Conservation (phyloP, 2,888 invertebrate species). For the Melanostoma scalare region DNA sequence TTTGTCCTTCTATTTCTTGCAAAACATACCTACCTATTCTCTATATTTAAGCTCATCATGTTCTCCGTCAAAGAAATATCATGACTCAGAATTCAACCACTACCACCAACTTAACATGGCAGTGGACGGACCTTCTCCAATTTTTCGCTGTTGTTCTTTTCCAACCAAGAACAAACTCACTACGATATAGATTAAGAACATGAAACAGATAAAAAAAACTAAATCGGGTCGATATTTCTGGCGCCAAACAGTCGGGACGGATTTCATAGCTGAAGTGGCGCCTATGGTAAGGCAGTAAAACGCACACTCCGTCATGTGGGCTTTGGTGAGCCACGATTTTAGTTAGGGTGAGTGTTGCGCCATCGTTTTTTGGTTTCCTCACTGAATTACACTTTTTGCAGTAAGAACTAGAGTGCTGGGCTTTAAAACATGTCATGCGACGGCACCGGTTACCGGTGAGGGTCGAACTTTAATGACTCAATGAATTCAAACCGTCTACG, state of each 20-base stretch:
- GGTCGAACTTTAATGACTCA: constrained; percentile 66
- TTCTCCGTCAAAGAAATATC: constrained; percentile 18
- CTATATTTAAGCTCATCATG: constrained; percentile 42
- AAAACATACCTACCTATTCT: not conserved
- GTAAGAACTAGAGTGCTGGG: constrained; percentile 30
- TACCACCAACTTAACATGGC: constrained; percentile 41
- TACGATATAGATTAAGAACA: constrained; percentile 64
- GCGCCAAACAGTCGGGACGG: constrained; percentile 80
- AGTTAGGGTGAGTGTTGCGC: constrained; percentile 42
- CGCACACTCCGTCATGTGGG: constrained; percentile 60
- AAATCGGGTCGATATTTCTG: constrained; percentile 78
- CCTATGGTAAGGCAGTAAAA: constrained; percentile 75
- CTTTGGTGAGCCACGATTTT: constrained; percentile 4
- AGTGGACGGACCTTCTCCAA: constrained; percentile 49
- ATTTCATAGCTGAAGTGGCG: constrained; percentile 80
- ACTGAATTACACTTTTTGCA: constrained; percentile 42
- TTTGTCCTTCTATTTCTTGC: too few relatives aligned
- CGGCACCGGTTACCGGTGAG: constrained; percentile 42
- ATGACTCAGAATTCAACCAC: constrained; percentile 27
- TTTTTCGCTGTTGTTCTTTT: constrained; percentile 15
- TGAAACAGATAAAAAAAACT: constrained; percentile 70
- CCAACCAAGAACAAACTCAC: constrained; percentile 30
- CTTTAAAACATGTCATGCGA: constrained; percentile 61
- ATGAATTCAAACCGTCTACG: constrained; percentile 45
- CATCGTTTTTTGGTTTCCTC: constrained; percentile 37